Conservation (phyloP, 2,888 invertebrate species). For the Nesidiocoris tenuis region DNA sequence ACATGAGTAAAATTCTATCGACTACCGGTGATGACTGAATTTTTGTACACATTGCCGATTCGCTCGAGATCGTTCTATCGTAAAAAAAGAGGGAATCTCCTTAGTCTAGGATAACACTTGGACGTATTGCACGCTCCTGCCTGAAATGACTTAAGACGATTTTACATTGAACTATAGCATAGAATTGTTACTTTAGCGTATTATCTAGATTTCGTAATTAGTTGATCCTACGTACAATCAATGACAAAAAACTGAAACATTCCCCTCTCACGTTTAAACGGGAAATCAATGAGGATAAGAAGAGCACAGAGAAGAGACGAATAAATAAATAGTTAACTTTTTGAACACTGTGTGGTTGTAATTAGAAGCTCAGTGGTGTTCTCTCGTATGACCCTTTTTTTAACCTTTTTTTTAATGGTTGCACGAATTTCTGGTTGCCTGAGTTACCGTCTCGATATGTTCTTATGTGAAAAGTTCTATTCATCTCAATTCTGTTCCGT, state of each 20-base stretch:
- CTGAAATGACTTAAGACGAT: neutral
- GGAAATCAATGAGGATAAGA: too few species aligned
- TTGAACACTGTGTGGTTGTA: conserved; percentile 32
- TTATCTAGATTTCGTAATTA: neutral
- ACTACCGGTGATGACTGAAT: neutral
- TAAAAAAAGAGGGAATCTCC: neutral
- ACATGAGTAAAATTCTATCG: neutral
- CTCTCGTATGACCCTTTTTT: conserved; percentile 6
- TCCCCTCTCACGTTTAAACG: neutral
- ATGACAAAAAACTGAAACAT: neutral
- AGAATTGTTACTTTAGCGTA: neutral
- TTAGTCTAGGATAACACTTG: neutral
- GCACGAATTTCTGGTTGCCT: too few species aligned
- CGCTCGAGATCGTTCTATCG: neutral
- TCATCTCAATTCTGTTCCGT: too few species aligned
- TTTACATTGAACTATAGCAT: neutral
- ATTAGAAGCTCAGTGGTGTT: conserved; percentile 30
- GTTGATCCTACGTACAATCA: neutral
- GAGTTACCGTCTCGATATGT: too few species aligned
- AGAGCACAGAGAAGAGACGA: neutral
- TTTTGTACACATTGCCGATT: neutral
- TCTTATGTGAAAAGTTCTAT: too few species aligned
- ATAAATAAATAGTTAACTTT: neutral
- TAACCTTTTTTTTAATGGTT: too few species aligned
- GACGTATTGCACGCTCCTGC: neutral